These are phyloP conservation scores for Macrophya annulata DNA, from an alignment of 2,888 invertebrate species.

Conservation along the genomic window DNA sequence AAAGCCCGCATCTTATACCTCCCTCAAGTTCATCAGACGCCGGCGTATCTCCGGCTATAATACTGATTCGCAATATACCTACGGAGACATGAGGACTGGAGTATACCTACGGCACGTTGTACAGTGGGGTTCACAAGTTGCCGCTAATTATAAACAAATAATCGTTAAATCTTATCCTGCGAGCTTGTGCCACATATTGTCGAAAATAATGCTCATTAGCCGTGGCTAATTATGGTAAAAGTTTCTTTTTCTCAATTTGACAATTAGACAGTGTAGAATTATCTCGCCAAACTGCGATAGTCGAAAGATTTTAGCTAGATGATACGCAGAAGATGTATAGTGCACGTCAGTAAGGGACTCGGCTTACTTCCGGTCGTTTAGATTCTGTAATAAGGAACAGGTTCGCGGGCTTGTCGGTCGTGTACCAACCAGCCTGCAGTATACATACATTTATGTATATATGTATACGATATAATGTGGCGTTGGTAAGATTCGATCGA, in stretches of 20 bases:
- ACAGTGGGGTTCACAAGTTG: conserved; percentile 16
- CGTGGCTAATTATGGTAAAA: not conserved
- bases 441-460: not conserved
- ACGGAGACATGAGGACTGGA: not conserved
- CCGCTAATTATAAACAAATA: not conserved
- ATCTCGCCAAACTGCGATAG: not conserved
- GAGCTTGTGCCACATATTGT: too few species aligned
- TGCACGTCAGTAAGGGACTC: conserved; percentile 33
- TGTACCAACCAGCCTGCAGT: conserved; percentile 28
- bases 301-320: not conserved
- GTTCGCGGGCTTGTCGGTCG: conserved; percentile 30
- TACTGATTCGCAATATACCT: conserved; percentile 4
- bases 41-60: conserved; percentile 11
- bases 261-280: not conserved
- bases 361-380: conserved; percentile 51
- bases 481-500: conserved; percentile 17
- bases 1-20: conserved; percentile 23
- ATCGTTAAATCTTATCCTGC: not conserved
- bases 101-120: not conserved
- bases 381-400: conserved; percentile 53
- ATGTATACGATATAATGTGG: not conserved
- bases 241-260: not conserved
- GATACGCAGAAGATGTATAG: not conserved
- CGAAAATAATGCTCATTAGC: not conserved
- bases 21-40: conserved; percentile 33